phyloP scores from a whole-genome alignment of 2,888 invertebrate species.

The Hypolimnas misippus region DNA sequence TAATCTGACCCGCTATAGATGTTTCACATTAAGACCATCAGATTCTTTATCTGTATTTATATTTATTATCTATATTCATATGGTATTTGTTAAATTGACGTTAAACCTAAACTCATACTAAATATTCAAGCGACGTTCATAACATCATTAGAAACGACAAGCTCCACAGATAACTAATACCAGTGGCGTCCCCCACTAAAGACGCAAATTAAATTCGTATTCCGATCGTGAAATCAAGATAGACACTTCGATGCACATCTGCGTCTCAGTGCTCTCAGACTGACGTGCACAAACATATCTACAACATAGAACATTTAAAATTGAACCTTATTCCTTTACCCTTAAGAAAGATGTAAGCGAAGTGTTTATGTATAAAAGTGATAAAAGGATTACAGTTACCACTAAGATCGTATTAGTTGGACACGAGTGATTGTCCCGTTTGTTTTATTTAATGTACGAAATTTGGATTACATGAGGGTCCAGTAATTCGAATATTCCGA shows the following conservation, averaged over 20 bases:
- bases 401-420: slow-evolving; percentile 41
- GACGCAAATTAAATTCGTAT: slow-evolving; percentile 73
- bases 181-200: slow-evolving; percentile 29
- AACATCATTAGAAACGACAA: slow-evolving; percentile 43
- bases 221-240: slow-evolving; percentile 72
- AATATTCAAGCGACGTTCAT: slow-evolving; percentile 43
- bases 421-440: slow-evolving; percentile 36
- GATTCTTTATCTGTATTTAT: no score
- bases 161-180: slow-evolving; percentile 38
- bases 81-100: background rate
- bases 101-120: slow-evolving; percentile 11
- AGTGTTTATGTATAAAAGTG: slow-evolving; percentile 33
- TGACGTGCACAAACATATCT: slow-evolving; percentile 45
- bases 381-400: slow-evolving; percentile 62
- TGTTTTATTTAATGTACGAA: slow-evolving; percentile 50
- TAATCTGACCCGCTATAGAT: no score
- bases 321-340: slow-evolving; percentile 46
- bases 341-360: slow-evolving; percentile 19
- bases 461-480: slow-evolving; percentile 51
- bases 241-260: slow-evolving; percentile 77
- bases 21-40: no score
- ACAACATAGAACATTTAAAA: slow-evolving; percentile 32
- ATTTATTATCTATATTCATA: no score
- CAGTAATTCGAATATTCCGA: slow-evolving; percentile 53
- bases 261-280: slow-evolving; percentile 49